Evolutionary conservation across 2,113 vertebrate genomes (phyloP), one percentile per base, ranked within the genome.

Genomic region (Caloenas nicobarica): DNA sequence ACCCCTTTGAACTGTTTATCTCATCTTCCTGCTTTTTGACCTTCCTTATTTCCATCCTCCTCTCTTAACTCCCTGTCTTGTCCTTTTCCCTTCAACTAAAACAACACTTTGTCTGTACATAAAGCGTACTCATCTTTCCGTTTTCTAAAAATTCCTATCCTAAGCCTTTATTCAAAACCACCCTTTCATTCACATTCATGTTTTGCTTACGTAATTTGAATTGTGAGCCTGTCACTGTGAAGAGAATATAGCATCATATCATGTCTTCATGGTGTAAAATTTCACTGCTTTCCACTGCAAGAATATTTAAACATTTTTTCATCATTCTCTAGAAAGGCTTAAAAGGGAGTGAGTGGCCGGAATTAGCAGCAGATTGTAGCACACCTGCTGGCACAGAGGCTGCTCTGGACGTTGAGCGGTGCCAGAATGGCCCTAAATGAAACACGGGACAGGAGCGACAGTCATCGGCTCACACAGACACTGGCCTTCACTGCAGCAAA

Each of bases 381-480:
- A 5, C 1, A 0, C 26, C 64, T 60, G 51, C 3, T 9, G 8
- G 51, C 46, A 51, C 46, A 36, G 36, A 54, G 81, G 7, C 57
- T 62, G 54, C 2, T 80, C 24, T 69, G 40, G 46, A 33, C 3
- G 1, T 25, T 44, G 48, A 60, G 42, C 4, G 1, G n/a, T 64
- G 81, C 4, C 78, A 76, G n/a, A 29, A 18, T 33, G 44, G 58
- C 44, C 31, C 54, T 40, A 46, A 17, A 1, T 54, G 64, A 57
- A 78, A 51, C 42, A 28, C 0, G 0, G 80, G 42, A 11, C n/a
- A 33, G 48, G 19, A 82, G 44, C 21, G 51, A n/a, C 28, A 73
- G 36, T 69, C 65, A 7, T 16, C 0, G 0, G 23, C 33, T 76
- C 6, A 3, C 31, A 40, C 22, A 7, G 4, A 7, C 21, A 13